These are phyloP conservation scores for Girardinus metallicus DNA, from an alignment of 2,797 vertebrate genomes.

Conservation along the genomic window DNA sequence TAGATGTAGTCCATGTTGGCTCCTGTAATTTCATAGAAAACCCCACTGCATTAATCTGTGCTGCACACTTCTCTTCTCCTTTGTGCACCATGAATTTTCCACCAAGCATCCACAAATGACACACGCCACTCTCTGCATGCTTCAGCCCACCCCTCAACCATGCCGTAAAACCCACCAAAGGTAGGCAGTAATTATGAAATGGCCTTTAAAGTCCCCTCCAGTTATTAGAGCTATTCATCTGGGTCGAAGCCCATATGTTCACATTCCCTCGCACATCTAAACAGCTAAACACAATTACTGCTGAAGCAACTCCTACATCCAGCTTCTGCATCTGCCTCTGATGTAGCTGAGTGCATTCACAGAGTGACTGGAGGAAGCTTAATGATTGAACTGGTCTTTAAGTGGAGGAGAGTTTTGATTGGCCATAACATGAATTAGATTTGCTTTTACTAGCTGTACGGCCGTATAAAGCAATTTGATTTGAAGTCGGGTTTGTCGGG, in stretches of 20 bases:
- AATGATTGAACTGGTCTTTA: conserved; percentile 49
- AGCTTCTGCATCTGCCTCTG: conserved; percentile 33
- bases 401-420: conserved; percentile 59
- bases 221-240: conserved; percentile 72
- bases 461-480: conserved; percentile 34
- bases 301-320: conserved; percentile 40
- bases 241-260: conserved; percentile 51
- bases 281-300: conserved; percentile 68
- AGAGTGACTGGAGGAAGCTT: conserved; percentile 24
- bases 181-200: conserved; percentile 74
- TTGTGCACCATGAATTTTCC: conserved; percentile 24
- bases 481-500: conserved; percentile 20
- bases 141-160: conserved; percentile 29
- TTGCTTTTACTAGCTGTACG: conserved; percentile 24
- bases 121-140: conserved; percentile 26
- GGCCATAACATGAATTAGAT: conserved; percentile 49
- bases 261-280: conserved; percentile 53
- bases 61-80: conserved; percentile 13
- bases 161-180: conserved; percentile 58
- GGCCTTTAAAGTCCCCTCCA: conserved; percentile 70
- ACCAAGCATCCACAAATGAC: conserved; percentile 49
- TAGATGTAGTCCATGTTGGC: not conserved
- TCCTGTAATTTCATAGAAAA: not conserved
- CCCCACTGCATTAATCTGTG: not conserved
- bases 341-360: conserved; percentile 48